These are phyloP conservation scores for Trachelus troglodyta DNA, from an alignment of 2,888 invertebrate species.

Conservation along the genomic window DNA sequence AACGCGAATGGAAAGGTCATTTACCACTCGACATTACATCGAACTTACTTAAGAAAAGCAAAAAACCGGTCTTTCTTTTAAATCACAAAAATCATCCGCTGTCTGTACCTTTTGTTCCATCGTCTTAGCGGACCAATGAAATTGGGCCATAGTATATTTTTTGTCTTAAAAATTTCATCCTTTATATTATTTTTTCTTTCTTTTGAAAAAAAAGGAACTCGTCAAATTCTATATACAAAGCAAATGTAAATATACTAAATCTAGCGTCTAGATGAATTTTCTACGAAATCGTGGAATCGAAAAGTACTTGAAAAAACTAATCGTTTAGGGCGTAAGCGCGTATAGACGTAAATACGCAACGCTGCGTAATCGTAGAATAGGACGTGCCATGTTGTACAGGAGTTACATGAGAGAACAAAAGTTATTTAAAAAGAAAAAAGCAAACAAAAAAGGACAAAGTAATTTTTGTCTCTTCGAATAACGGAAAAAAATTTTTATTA, in stretches of 20 bases:
- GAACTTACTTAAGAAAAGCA: no score
- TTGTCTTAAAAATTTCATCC: conserved; percentile 12
- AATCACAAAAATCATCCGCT: no score
- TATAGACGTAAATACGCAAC: conserved; percentile 3
- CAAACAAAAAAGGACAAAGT: conserved; percentile 24
- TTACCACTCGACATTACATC: no score
- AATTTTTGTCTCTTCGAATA: conserved; percentile 26
- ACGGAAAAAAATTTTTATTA: conserved; percentile 5
- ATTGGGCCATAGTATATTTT: conserved; percentile 42
- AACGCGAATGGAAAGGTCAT: no score
- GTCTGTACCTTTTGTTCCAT: conserved; percentile 22
- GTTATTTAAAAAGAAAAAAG: conserved; percentile 26
- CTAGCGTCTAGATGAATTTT: conserved; percentile 35
- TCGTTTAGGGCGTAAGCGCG: conserved; percentile 9
- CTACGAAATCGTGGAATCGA: conserved; percentile 38
- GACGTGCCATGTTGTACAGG: conserved; percentile 65
- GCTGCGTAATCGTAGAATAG: conserved; percentile 53
- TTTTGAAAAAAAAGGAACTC: no score
- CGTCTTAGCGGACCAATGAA: conserved; percentile 48
- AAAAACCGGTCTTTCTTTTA: background rate
- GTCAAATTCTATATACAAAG: conserved; percentile 28
- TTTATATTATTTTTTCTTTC: background rate
- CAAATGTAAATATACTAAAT: conserved; percentile 46
- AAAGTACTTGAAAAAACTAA: conserved; percentile 48
- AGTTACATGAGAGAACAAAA: conserved; percentile 22